Base-by-base conservation (phyloP, 2,888 invertebrate genomes). In the Cosmorhoe ocellata region DNA sequence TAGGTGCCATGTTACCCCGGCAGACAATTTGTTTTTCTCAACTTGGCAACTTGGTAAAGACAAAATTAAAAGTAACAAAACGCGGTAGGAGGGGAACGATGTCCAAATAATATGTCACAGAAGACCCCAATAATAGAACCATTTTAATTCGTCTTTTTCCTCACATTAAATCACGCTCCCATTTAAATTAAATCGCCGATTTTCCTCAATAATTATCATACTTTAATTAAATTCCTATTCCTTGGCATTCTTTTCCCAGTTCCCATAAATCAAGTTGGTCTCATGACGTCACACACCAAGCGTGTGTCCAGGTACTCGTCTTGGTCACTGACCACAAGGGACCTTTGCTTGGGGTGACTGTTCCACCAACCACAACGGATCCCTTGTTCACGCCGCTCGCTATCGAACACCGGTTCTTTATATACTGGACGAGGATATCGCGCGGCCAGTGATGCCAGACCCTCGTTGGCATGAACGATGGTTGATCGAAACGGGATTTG, bases 331-430 rank as follows among this genome's bases (percentile, higher is more conserved):
- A 89, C 88, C 89, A 87, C 74, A 73, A 72, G 69, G 76, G 80
- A 86, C 89, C 87, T 86, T 84, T 81, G 68, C 84, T 76, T 77
- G 84, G 82, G 88, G 86, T 89, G 87, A 88, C 81, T 88, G 88
- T 80, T 81, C 83, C 69, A 61, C 87, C 83, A 81, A 58, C 64
- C 54, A 63, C 58, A 56, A 56, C 49, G 71, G 81, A 76, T 56
- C 72, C 54, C 56, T 56, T 58, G 39, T 54, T 48, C 43, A 47
- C 52, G 51, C 59, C 46, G 18, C 26, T 61, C 49, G 51, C 49
- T 52, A 62, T 59, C 59, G 44, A 26, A 50, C 51, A 40, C 51
- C 36, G 55, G 49, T 56, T 59, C 50, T 49, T 41, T 30, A 33
- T 45, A 39, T 38, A 49, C 59, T 60, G 59, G 63, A 39, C 43